phyloP scores from a whole-genome alignment of 2,888 invertebrate genomes.

The Agrilus biguttatus region DNA sequence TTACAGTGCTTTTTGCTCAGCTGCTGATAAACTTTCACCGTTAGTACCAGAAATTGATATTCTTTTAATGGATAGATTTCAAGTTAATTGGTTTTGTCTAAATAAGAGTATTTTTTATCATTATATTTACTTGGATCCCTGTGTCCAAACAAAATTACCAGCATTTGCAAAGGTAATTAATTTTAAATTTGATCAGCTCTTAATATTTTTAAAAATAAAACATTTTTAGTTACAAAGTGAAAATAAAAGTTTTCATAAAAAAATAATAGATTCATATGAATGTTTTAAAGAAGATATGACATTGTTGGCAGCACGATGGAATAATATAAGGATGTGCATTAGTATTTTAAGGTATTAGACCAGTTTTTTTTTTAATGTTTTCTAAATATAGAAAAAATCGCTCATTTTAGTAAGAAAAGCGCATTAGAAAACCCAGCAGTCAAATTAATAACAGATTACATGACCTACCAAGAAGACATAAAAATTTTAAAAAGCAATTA shows the following conservation, averaged over 20 bases:
- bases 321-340: slow-evolving; percentile 4
- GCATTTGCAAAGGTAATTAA: slow-evolving; percentile 18
- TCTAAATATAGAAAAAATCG: background rate
- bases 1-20: slow-evolving; percentile 45
- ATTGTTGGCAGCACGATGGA: slow-evolving; percentile 7
- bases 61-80: slow-evolving; percentile 44
- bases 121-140: slow-evolving; percentile 23
- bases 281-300: slow-evolving; percentile 13
- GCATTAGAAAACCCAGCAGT: slow-evolving; percentile 8
- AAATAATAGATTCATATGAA: slow-evolving; percentile 10
- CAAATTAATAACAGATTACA: slow-evolving; percentile 12
- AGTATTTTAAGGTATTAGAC: slow-evolving; percentile 6
- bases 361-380: background rate
- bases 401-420: slow-evolving; percentile 7
- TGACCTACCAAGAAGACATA: slow-evolving; percentile 17
- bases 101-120: slow-evolving; percentile 48
- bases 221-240: slow-evolving; percentile 10
- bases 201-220: background rate
- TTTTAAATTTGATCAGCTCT: background rate
- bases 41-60: slow-evolving; percentile 44
- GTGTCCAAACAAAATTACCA: slow-evolving; percentile 19
- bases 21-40: slow-evolving; percentile 41
- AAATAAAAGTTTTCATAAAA: slow-evolving; percentile 8
- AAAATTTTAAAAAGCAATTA: slow-evolving; percentile 23
- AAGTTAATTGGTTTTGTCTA: slow-evolving; percentile 50